Evolutionary conservation across 2,113 vertebrate species (phyloP).

Genomic region (Sturnira hondurensis): DNA sequence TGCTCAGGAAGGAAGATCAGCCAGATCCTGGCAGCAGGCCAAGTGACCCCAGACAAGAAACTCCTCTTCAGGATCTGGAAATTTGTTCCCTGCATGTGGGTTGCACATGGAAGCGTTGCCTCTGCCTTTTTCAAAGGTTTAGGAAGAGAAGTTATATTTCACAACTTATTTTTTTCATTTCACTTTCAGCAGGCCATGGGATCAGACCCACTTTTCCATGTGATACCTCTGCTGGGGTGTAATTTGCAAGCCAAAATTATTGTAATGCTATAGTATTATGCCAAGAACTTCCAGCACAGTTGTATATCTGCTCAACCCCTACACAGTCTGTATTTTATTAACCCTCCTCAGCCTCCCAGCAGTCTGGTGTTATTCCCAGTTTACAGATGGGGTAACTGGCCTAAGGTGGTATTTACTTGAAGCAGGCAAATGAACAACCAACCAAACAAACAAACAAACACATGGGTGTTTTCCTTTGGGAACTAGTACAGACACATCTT

Average conservation of each 20-base stretch:
- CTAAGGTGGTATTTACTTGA: slow-evolving; percentile 65
- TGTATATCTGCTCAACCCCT: slow-evolving; percentile 57
- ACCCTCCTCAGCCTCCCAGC: slow-evolving; percentile 35
- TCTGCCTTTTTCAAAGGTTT: slow-evolving; percentile 48
- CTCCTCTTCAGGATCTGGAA: slow-evolving; percentile 24
- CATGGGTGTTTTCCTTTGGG: slow-evolving; percentile 48
- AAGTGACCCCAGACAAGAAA: slow-evolving; percentile 44
- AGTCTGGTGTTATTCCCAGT: slow-evolving; percentile 50
- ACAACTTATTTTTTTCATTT: slow-evolving; percentile 61
- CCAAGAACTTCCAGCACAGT: slow-evolving; percentile 59
- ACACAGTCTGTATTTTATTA: slow-evolving; percentile 65
- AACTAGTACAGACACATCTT: slow-evolving; percentile 34
- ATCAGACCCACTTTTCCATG: slow-evolving; percentile 56
- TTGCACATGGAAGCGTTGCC: slow-evolving; percentile 24
- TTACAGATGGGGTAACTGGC: slow-evolving; percentile 51
- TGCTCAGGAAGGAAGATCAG: neutral
- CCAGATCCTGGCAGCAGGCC: slow-evolving; percentile 30
- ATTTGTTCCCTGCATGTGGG: neutral
- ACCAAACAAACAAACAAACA: too few relatives aligned
- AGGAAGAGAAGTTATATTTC: slow-evolving; percentile 48
- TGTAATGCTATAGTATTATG: slow-evolving; percentile 73
- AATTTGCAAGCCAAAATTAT: slow-evolving; percentile 74
- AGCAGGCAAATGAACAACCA: neutral
- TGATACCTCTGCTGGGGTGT: slow-evolving; percentile 63
- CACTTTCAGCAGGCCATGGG: slow-evolving; percentile 39